Conservation (phyloP, 2,888 invertebrate genomes). For the Cosmia trapezina region DNA sequence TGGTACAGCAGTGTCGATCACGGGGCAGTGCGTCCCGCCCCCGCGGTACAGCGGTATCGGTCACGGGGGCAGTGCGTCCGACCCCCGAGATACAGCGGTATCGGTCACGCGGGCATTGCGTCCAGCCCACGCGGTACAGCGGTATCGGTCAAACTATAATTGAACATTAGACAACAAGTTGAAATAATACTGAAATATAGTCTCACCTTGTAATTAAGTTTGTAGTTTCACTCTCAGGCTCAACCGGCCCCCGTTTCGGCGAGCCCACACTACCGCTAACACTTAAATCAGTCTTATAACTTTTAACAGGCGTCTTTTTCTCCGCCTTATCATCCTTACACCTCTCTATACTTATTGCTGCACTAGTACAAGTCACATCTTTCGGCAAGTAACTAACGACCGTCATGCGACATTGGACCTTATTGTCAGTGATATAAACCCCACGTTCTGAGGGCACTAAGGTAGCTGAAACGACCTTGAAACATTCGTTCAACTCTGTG, state of each 20-base stretch:
- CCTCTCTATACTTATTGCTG: conserved; percentile 92
- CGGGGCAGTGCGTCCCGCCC: too few species aligned
- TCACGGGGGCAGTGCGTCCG: too few species aligned
- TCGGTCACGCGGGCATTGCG: too few species aligned
- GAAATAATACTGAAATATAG: not conserved
- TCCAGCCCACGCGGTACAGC: too few species aligned
- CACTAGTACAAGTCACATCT: conserved; percentile 91
- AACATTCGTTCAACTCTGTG: conserved; percentile 90
- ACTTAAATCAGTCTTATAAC: conserved; percentile 88
- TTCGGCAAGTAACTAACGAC: conserved; percentile 90
- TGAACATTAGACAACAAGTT: too few species aligned
- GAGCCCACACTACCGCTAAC: conserved; percentile 82
- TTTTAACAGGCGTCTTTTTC: conserved; percentile 81
- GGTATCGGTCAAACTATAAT: too few species aligned
- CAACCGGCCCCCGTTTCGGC: conserved; percentile 78
- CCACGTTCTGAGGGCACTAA: conserved; percentile 90
- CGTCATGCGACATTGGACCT: conserved; percentile 82
- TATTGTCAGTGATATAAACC: conserved; percentile 86
- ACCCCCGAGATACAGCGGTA: too few species aligned
- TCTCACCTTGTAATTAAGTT: conserved; percentile 83
- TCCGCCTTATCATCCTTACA: conserved; percentile 83
- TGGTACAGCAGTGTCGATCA: too few species aligned
- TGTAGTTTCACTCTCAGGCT: conserved; percentile 73
- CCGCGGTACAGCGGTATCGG: too few species aligned
- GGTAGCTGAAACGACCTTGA: conserved; percentile 89